phyloP scores from a whole-genome alignment of 2,113 vertebrate genomes.

The Rhinopomastus cyanomelas region DNA sequence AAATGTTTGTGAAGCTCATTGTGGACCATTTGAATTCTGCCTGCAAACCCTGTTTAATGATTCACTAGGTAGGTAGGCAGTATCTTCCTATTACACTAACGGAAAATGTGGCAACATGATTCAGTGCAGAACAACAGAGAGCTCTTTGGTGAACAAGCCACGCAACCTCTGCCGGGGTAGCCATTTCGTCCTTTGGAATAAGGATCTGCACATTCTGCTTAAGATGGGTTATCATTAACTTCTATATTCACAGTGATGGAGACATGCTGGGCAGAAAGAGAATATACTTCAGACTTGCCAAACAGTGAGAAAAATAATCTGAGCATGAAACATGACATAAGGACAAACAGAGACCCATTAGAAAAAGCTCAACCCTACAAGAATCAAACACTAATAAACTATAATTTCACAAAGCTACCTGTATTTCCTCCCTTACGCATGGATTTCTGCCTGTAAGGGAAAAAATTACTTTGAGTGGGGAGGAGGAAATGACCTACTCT shows the following conservation, averaged over 20 bases:
- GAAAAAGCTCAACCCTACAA: neutral
- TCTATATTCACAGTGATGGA: neutral
- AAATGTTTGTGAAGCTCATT: neutral
- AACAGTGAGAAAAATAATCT: neutral
- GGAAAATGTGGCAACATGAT: neutral
- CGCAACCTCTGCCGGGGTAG: neutral
- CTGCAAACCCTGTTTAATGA: constrained; percentile 6
- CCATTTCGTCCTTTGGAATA: neutral
- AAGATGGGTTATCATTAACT: neutral
- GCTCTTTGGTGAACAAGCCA: neutral
- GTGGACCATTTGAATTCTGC: neutral
- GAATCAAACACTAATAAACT: neutral
- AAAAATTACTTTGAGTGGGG: neutral
- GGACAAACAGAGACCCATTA: neutral
- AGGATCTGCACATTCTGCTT: neutral
- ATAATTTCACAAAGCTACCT: neutral
- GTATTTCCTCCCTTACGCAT: neutral
- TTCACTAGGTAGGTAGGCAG: neutral
- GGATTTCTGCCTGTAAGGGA: neutral
- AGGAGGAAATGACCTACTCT: neutral
- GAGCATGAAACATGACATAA: neutral
- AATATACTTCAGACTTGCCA: neutral
- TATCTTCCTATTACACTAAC: neutral
- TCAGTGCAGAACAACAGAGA: neutral
- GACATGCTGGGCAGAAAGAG: neutral